Conservation (phyloP, 2,888 invertebrate species). For the Caradrina kadenii region DNA sequence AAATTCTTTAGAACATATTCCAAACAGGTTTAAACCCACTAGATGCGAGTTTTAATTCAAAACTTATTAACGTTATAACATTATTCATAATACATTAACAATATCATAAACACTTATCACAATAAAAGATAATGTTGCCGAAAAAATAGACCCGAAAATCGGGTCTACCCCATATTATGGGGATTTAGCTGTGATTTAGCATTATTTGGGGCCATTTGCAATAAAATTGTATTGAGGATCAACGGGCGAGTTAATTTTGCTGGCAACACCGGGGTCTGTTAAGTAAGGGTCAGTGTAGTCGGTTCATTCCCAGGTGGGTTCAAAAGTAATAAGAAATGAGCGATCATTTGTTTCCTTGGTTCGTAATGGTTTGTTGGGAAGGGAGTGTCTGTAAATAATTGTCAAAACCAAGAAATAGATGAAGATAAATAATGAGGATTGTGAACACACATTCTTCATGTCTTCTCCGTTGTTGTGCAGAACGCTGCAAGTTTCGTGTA, state of each 20-base stretch:
- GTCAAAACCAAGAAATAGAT: conserved; percentile 24
- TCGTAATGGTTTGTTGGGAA: conserved; percentile 41
- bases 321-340: conserved; percentile 61
- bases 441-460: background rate
- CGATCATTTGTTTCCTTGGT: conserved; percentile 62
- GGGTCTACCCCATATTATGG: conserved; percentile 74
- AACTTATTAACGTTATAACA: conserved; percentile 8
- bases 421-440: conserved; percentile 5
- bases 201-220: conserved; percentile 84
- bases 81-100: conserved; percentile 49
- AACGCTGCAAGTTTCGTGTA: no score
- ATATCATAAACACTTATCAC: conserved; percentile 81
- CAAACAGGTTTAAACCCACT: background rate
- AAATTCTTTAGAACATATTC: no score
- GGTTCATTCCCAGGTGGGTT: conserved; percentile 77
- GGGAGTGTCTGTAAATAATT: conserved; percentile 37
- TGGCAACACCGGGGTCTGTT: conserved; percentile 70
- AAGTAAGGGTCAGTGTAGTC: conserved; percentile 65
- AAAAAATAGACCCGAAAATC: conserved; percentile 74
- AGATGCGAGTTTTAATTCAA: background rate
- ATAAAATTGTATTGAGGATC: conserved; percentile 85
- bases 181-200: conserved; percentile 85
- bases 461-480: background rate
- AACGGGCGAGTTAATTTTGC: conserved; percentile 80
- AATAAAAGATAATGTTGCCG: conserved; percentile 81